phyloP scores from a whole-genome alignment of 2,888 invertebrate species.

The Spilosoma lubricipeda region DNA sequence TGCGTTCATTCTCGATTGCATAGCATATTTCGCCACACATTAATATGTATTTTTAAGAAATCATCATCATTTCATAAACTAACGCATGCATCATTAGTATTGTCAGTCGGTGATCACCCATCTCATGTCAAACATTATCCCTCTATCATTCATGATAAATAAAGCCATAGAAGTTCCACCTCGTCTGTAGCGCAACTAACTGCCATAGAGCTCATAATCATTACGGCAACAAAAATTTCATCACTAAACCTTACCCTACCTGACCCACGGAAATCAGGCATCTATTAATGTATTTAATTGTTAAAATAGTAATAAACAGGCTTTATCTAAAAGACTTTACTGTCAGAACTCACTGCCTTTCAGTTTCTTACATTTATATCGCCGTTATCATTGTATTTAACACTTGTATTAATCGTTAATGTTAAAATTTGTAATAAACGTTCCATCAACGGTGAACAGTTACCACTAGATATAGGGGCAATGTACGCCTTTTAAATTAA shows the following conservation, averaged over 20 bases:
- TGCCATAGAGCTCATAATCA: conserved; percentile 16
- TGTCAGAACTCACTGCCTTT: conserved; percentile 77
- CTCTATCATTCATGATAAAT: conserved; percentile 43
- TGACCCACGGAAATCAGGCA: neutral
- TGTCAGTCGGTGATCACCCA: conserved; percentile 29
- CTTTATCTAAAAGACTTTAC: conserved; percentile 59
- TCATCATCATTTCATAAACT: conserved; percentile 33
- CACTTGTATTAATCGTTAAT: conserved; percentile 77
- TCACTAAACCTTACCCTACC: conserved; percentile 21
- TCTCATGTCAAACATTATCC: conserved; percentile 30
- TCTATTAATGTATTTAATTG: neutral
- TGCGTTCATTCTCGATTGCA: conserved; percentile 51
- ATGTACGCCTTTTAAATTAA: conserved; percentile 76
- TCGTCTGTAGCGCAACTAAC: conserved; percentile 31
- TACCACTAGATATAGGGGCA: conserved; percentile 81
- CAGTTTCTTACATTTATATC: conserved; percentile 67
- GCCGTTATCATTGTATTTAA: conserved; percentile 72
- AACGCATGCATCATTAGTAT: conserved; percentile 30
- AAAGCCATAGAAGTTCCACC: conserved; percentile 23
- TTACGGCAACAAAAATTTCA: conserved; percentile 21
- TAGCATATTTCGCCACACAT: conserved; percentile 42
- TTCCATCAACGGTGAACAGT: conserved; percentile 86
- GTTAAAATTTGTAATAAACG: conserved; percentile 80
- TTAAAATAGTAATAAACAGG: conserved; percentile 20
- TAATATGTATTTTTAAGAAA: conserved; percentile 25